A percentile compares a stretch with the other conserved stretches of the same genome.
Conservation (phyloP, 1,140 invertebrate genomes). For the Heterodera schachtii region DNA sequence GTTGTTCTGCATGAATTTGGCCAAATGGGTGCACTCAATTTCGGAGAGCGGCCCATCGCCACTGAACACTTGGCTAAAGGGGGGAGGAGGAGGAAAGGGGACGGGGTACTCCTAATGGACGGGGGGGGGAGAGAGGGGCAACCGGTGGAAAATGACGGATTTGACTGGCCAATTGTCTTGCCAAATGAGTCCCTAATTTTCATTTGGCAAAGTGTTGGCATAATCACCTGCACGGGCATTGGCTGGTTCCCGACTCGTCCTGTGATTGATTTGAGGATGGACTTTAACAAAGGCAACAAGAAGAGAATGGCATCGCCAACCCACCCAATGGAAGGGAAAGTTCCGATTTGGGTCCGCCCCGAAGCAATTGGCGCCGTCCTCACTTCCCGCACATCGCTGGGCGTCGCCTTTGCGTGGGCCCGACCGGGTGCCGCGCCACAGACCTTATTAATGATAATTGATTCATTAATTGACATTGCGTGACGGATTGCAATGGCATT, state of each 20-base stretch:
- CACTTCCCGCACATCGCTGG: not conserved
- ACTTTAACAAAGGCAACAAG: not conserved
- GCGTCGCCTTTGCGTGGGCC: slow-evolving; percentile 19
- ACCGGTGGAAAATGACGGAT: too few species aligned
- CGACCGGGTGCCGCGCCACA: slow-evolving; percentile 67
- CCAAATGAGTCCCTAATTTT: too few species aligned
- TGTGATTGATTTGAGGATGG: not conserved
- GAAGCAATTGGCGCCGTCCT: slow-evolving; percentile 44
- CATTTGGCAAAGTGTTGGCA: too few species aligned
- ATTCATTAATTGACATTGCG: too few species aligned
- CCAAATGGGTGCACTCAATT: slow-evolving; percentile 44
- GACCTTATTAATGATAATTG: slow-evolving; percentile 34
- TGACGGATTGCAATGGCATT: too few species aligned
- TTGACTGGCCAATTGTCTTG: too few species aligned
- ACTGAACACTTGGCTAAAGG: slow-evolving; percentile 50
- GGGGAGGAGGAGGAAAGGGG: not conserved
- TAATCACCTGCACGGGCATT: slow-evolving; percentile 25
- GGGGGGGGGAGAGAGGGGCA: too few species aligned
- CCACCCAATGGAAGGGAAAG: slow-evolving; percentile 65
- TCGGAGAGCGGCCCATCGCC: slow-evolving; percentile 52
- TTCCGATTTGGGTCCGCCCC: slow-evolving; percentile 68
- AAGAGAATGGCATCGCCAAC: not conserved
- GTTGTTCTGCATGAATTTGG: slow-evolving; percentile 37
- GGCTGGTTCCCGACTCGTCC: slow-evolving; percentile 37
- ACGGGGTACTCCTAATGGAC: too few species aligned